Evolutionary conservation across 35 echinoderm and acorn worm species (phyloP), one percentile per base, ranked within the genome.

Genomic region (Acanthaster planci): DNA sequence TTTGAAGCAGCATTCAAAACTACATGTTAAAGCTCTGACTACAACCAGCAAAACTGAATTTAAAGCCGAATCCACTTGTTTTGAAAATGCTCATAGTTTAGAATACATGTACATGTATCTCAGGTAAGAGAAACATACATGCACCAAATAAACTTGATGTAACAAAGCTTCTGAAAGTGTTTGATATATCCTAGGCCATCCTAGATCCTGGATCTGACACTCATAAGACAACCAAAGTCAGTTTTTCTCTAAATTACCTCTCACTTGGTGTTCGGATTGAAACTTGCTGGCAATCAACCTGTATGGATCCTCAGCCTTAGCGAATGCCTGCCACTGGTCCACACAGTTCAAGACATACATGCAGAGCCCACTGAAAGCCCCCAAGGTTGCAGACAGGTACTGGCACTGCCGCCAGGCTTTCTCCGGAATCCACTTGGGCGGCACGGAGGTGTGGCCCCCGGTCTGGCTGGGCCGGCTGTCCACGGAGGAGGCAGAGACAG

Each of bases 351-450:
- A 60, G 22, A 94, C 89, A 50, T 91, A 94, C 85, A 94, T 91
- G 76, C 96, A 99, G 40, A 99, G 76, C 0, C 92, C 91, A 35
- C 90, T 29, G 35, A 91, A 94, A 3, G 79, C 59, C 39, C 94
- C 89, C 85, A 94, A 39, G 26, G 85, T 88, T 23, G 92, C 86
- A 39, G 96, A 99, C 19, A 99, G 82, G 44, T 99, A 99, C 78
- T 99, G 96, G 38, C 96, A 99, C 64, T 99, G 96, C 72, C 93
- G 93, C 96, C 96, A 99, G 10, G 85, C 81, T 30, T 85, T 89
- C 55, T 99, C 96, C 14, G 96, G 81, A 26, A 99, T 92, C 96
- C 96, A 99, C n/a, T 88, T 90, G 10, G 96, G 96, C 32, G 96
- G 92, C 38, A 44, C 89, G 17, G 96, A 94, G 50, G 92, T 99